These are phyloP conservation scores for Neolamprologus sp. DNA, from an alignment of 2,113 vertebrate species.

Conservation along the genomic window DNA sequence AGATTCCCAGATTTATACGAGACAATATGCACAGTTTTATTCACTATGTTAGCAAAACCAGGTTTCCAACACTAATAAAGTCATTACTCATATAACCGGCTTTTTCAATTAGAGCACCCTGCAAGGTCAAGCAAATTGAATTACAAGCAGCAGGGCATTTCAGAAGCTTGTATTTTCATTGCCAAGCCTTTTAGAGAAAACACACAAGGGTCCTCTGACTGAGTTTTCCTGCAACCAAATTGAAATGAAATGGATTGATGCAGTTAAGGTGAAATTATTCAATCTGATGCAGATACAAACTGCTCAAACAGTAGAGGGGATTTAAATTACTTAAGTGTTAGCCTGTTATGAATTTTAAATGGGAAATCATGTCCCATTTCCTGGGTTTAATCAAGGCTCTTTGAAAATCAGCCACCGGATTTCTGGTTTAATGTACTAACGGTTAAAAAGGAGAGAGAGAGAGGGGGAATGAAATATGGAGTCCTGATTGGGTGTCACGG, in stretches of 20 bases:
- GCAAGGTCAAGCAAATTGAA: slow-evolving; percentile 19
- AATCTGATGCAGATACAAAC: slow-evolving; percentile 38
- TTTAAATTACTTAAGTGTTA: slow-evolving; percentile 57
- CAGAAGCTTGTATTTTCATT: not conserved
- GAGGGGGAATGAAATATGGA: slow-evolving; percentile 40
- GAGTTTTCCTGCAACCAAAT: slow-evolving; percentile 11
- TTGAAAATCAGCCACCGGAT: slow-evolving; percentile 51
- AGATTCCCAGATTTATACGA: not conserved
- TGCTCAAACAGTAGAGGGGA: slow-evolving; percentile 16
- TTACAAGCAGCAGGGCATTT: not conserved
- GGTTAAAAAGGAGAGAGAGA: slow-evolving; percentile 11
- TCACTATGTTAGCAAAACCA: not conserved
- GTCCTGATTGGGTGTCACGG: slow-evolving; percentile 33
- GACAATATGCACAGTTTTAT: not conserved
- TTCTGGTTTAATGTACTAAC: slow-evolving; percentile 49
- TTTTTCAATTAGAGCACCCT: slow-evolving; percentile 15
- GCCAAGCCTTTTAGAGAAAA: not conserved
- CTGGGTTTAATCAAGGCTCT: slow-evolving; percentile 61
- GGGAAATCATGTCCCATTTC: slow-evolving; percentile 56
- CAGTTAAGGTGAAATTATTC: slow-evolving; percentile 41
- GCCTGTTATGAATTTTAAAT: slow-evolving; percentile 57
- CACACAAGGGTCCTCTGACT: not conserved
- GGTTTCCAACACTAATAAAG: not conserved
- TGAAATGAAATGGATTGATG: slow-evolving; percentile 35
- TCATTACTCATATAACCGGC: not conserved